A percentile compares a stretch with the other conserved stretches of the same genome.
phyloP scores from a whole-genome alignment of 2,888 invertebrate genomes.

The Oasisia sp. region DNA sequence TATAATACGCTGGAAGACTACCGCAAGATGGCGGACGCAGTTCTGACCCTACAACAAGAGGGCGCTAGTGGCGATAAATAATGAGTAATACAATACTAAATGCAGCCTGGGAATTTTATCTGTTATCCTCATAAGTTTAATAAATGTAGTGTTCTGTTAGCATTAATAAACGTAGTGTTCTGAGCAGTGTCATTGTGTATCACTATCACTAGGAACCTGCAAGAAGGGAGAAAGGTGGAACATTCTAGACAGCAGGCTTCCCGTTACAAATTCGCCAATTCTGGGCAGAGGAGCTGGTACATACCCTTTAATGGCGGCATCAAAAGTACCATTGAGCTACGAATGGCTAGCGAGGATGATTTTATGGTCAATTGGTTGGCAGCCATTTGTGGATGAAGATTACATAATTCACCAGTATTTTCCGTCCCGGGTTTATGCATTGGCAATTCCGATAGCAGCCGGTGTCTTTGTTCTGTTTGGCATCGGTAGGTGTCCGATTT shows the following conservation, averaged over 20 bases:
- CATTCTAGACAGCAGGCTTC: too few species aligned
- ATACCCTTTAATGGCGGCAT: too few species aligned
- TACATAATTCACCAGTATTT: slow-evolving; percentile 50
- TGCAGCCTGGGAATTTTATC: neutral
- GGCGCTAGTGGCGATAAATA: neutral
- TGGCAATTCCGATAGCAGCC: slow-evolving; percentile 48
- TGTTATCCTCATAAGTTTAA: neutral
- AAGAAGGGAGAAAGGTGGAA: too few species aligned
- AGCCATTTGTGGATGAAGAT: slow-evolving; percentile 54
- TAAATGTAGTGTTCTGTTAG: neutral
- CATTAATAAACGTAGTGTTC: too few species aligned
- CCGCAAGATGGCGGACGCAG: slow-evolving; percentile 46
- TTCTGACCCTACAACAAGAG: slow-evolving; percentile 38
- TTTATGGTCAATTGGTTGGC: slow-evolving; percentile 25
- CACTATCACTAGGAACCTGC: too few species aligned
- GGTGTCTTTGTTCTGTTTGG: slow-evolving; percentile 48
- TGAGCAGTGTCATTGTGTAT: neutral
- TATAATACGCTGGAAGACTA: slow-evolving; percentile 55
- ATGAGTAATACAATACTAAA: neutral
- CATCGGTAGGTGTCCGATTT: slow-evolving; percentile 41
- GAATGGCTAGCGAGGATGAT: neutral
- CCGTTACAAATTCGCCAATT: too few species aligned
- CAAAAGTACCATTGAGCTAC: too few species aligned
- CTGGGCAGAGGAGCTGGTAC: too few species aligned
- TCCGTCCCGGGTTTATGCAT: slow-evolving; percentile 48